Evolutionary conservation across 2,888 invertebrate genomes (phyloP), one percentile per base, ranked within the genome.

Genomic region (Teleiodes luculella): DNA sequence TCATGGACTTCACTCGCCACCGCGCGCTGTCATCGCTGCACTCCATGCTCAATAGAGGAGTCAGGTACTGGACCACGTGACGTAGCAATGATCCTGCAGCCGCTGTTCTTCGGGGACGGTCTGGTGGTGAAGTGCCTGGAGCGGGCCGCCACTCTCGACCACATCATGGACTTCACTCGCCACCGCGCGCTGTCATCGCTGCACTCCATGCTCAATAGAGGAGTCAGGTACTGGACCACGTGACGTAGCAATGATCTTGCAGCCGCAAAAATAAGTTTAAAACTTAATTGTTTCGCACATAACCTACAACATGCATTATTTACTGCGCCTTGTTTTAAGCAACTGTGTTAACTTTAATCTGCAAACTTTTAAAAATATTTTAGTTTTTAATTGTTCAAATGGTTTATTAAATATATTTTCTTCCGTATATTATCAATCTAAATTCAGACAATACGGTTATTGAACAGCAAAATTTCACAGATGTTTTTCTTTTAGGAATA

Each of bases 81-180:
- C 74, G 96, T 97, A 57, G 96, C 96, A 0, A 90, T 93, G 59
- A 93, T 97, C 58, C 87, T 99, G 49, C 94, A 95, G 68, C 95
- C 96, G 0, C 94, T 94, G 80, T 96, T 99, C 80, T 93, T 95
- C 13, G 94, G 96, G 1, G 98, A 98, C 79, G 98, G 98, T 18
- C 91, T 99, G 41, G 97, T 99, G 3, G 96, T 97, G 37, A 94
- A 96, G 65, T 96, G 97, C 70, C 85, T 99, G 60, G 98, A 99
- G 74, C 97, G 95, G 74, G 97, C 98, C 1, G 94, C 94, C 78
- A 93, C 93, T 28, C 95, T 97, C 71, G 99, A 99, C 74, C 99
- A 99, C 76, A 96, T 99, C 48, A 99, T 99, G 99, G 99, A 99
- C 89, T 99, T 99, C 79, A 99, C 99, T 0, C 92, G 98, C n/a